Conservation (phyloP, 2,888 invertebrate genomes). For the Clunio marinus region DNA sequence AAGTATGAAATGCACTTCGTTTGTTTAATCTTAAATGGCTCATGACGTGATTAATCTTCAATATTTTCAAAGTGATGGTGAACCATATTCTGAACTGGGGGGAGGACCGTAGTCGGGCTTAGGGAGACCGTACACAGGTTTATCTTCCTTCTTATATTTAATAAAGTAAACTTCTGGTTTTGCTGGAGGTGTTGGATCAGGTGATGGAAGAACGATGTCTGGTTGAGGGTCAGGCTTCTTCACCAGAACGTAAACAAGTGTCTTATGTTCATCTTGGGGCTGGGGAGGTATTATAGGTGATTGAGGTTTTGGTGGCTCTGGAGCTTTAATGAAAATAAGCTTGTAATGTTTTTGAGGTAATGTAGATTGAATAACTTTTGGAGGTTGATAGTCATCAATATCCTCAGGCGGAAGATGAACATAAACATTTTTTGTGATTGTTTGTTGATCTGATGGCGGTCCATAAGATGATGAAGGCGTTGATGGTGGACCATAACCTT, state of each 20-base stretch:
- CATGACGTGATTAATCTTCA: too few relatives aligned
- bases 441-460: slow-evolving; percentile 46
- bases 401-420: slow-evolving; percentile 58
- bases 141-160: slow-evolving; percentile 63
- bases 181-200: slow-evolving; percentile 78
- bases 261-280: slow-evolving; percentile 84
- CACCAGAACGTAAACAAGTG: slow-evolving; percentile 79
- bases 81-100: not conserved
- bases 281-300: slow-evolving; percentile 58
- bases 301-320: slow-evolving; percentile 53
- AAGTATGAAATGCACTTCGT: not conserved
- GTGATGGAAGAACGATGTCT: slow-evolving; percentile 71
- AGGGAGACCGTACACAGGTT: slow-evolving; percentile 45
- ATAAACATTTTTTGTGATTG: slow-evolving; percentile 53
- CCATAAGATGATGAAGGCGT: slow-evolving; percentile 45
- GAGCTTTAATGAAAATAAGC: slow-evolving; percentile 58
- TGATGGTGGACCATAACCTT: slow-evolving; percentile 23
- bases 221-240: slow-evolving; percentile 84
- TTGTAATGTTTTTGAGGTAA: slow-evolving; percentile 57
- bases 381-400: slow-evolving; percentile 47
- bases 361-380: slow-evolving; percentile 51
- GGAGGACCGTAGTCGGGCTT: not conserved
- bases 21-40: not conserved
- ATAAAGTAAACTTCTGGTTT: slow-evolving; percentile 89
- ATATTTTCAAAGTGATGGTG: not conserved